Conservation (phyloP, 2,888 invertebrate genomes). For the Schizaphis graminum region DNA sequence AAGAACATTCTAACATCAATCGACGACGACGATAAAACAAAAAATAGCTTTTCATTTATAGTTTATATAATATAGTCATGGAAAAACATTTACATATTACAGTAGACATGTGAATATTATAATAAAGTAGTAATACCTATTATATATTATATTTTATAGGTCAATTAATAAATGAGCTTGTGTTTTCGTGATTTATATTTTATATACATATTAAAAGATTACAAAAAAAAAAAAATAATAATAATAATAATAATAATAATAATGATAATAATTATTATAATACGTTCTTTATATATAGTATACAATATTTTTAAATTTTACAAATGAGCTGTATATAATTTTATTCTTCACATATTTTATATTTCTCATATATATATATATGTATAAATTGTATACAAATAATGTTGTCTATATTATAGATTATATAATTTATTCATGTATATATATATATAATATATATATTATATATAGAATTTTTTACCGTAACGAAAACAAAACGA, state of each 20-base stretch:
- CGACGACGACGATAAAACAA: background rate
- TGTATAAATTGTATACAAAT: background rate
- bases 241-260: too few species aligned
- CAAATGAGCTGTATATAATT: conserved; percentile 60
- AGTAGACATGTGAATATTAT: conserved; percentile 22
- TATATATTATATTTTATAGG: conserved; percentile 35
- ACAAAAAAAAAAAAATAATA: conserved; percentile 48
- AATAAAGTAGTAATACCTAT: conserved; percentile 39
- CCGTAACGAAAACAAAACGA: conserved; percentile 57
- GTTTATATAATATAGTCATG: conserved; percentile 22
- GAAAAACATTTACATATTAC: conserved; percentile 31
- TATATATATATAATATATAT: background rate
- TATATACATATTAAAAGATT: conserved; percentile 41
- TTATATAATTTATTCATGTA: conserved; percentile 19
- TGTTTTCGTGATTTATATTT: conserved; percentile 52
- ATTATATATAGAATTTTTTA: conserved; percentile 34
- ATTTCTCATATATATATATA: background rate
- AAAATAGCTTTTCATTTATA: conserved; percentile 39
- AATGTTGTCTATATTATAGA: conserved; percentile 10
- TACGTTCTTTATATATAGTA: conserved; percentile 22
- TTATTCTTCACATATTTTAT: conserved; percentile 25
- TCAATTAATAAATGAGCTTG: conserved; percentile 62
- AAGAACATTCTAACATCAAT: conserved; percentile 28
- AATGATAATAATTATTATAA: background rate
- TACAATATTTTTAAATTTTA: conserved; percentile 30